Base-by-base conservation (phyloP, 2,888 invertebrate species). In the Synanthedon vespiformis region DNA sequence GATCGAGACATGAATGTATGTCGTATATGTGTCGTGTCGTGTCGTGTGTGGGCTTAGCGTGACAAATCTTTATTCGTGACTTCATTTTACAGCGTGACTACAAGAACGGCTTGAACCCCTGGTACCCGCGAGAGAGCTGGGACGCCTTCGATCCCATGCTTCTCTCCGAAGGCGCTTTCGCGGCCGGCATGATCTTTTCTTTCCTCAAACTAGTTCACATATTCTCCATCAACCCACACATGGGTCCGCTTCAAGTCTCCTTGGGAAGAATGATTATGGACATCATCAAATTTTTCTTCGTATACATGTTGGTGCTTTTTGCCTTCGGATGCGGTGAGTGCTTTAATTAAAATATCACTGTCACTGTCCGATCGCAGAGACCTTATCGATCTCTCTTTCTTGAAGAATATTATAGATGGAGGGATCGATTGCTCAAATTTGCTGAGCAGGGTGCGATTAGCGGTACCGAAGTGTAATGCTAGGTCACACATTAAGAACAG, bases 111-210 rank as follows among this genome's bases (percentile, higher is more conserved):
- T 80, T 91, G 34, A 91, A 95, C 80, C 94, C 95, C 0, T 95
- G 94, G 91, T 94, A 94, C 68, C 95, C 95, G 0, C 89, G 97
- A 40, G 95, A 96, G 68, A 89, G 94, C 57, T 98, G 98, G 98
- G 94, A 96, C 75, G 93, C 95, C 1, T 98, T 94, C 76, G 98
- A 98, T 82, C 98, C 98, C 0, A 97, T 97, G 92, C 84, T 98
- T 16, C 89, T 98, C 12, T 95, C 96, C 0, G 96, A 97, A 81
- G 95, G 96, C 51, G 94, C 98, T 48, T 98, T 98, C 75, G 97
- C 98, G 0, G 97, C 97, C 0, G 98, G 96, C 62, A 98, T 98
- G 94, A 97, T 98, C 67, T 97, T 96, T 80, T 96, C 96, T 57
- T 97, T 95, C 68, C 89, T 98, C 54, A 98, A 98, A 78, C 90